These are phyloP conservation scores for Byasa hedistus DNA, from an alignment of 2,888 invertebrate genomes.

Conservation along the genomic window DNA sequence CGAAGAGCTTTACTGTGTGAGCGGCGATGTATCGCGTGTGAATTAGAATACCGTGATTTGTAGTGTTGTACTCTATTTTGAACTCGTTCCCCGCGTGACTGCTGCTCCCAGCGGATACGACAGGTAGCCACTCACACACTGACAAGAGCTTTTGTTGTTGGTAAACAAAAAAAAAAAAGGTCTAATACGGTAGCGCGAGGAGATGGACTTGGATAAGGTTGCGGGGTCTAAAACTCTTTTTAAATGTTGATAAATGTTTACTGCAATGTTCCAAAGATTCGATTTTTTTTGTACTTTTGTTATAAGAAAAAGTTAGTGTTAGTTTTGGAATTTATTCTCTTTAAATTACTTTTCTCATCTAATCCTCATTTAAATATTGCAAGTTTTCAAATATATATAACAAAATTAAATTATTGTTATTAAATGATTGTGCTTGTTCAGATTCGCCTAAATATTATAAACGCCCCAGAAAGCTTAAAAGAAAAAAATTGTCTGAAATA, in stretches of 20 bases:
- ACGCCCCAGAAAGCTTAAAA: too few relatives aligned
- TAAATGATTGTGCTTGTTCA: too few relatives aligned
- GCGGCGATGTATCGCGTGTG: constrained; percentile 57
- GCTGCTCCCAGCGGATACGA: constrained; percentile 44
- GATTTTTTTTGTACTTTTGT: not conserved
- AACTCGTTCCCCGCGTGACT: constrained; percentile 44
- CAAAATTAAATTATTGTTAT: too few relatives aligned
- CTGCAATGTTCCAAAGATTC: not conserved
- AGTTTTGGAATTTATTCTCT: too few relatives aligned
- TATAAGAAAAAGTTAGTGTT: too few relatives aligned
- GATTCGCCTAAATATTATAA: too few relatives aligned
- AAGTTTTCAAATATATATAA: too few relatives aligned
- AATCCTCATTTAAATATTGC: too few relatives aligned
- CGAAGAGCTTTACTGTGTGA: constrained; percentile 28
- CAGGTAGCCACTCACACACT: constrained; percentile 72
- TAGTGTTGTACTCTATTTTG: constrained; percentile 47
- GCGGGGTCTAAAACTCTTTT: constrained; percentile 13
- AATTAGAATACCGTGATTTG: constrained; percentile 45
- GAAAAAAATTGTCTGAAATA: too few relatives aligned
- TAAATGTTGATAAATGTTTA: not conserved
- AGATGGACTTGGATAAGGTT: constrained; percentile 25
- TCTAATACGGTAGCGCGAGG: constrained; percentile 37
- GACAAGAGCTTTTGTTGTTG: constrained; percentile 49
- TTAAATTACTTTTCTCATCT: too few relatives aligned
- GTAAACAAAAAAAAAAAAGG: constrained; percentile 43